Evolutionary conservation across 2,888 invertebrate genomes (phyloP).

Genomic region (Sinelater perroti): DNA sequence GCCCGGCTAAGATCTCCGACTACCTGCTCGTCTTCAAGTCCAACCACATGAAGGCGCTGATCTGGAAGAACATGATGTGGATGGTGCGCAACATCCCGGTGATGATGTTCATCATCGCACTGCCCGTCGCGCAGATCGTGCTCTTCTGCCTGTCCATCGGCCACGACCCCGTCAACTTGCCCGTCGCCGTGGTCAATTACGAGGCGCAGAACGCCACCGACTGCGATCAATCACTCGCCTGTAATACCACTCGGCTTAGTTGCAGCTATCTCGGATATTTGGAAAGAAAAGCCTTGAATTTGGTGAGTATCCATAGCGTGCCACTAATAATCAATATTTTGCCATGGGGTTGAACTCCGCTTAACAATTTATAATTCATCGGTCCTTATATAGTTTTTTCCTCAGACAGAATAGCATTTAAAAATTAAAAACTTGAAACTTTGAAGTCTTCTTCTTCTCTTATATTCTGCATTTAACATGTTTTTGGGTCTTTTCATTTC

Average conservation of each 20-base stretch:
- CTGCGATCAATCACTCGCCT: slow-evolving; percentile 60
- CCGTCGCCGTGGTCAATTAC: slow-evolving; percentile 82
- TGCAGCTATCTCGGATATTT: slow-evolving; percentile 81
- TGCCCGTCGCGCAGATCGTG: slow-evolving; percentile 86
- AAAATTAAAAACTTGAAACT: too few relatives aligned
- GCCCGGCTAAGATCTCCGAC: slow-evolving; percentile 63
- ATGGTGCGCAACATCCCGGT: slow-evolving; percentile 85
- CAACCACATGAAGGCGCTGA: slow-evolving; percentile 74
- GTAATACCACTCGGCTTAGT: slow-evolving; percentile 74
- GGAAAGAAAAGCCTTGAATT: slow-evolving; percentile 69
- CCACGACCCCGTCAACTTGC: slow-evolving; percentile 81
- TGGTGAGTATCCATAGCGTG: slow-evolving; percentile 64
- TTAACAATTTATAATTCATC: too few relatives aligned
- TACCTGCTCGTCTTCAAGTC: slow-evolving; percentile 49
- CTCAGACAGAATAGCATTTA: too few relatives aligned
- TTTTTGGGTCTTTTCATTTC: too few relatives aligned
- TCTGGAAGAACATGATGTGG: slow-evolving; percentile 90
- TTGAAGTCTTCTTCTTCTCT: too few relatives aligned
- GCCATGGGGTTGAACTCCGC: too few relatives aligned
- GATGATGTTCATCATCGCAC: slow-evolving; percentile 83
- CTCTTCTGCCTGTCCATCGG: slow-evolving; percentile 90
- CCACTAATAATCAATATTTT: slow-evolving; percentile 9
- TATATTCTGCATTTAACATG: too few relatives aligned
- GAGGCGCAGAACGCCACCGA: slow-evolving; percentile 64
- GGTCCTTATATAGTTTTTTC: too few relatives aligned